Percentiles rank a stretch among this genome's conserved stretches.
phyloP scores from a whole-genome alignment of 2,888 invertebrate genomes.

The Caenorhabditis sulstoni region DNA sequence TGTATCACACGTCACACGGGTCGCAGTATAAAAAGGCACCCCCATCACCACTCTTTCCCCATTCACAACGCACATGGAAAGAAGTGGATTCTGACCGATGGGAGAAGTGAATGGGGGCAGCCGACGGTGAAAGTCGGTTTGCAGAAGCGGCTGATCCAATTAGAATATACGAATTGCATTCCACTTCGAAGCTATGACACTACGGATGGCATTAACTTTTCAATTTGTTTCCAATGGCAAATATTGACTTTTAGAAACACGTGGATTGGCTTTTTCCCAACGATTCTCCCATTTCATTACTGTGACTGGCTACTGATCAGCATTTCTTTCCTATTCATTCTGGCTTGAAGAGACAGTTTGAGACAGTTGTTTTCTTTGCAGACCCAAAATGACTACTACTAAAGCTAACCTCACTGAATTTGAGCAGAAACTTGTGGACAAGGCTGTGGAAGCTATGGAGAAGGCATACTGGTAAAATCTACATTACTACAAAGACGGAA shows the following conservation, averaged over 20 bases:
- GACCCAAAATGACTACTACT: constrained; percentile 47
- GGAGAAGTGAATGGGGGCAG: constrained; percentile 38
- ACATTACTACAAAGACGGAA: background rate
- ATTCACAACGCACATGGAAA: constrained; percentile 36
- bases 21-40: constrained; percentile 34
- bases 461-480: constrained; percentile 61
- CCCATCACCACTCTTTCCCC: constrained; percentile 40
- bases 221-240: constrained; percentile 3
- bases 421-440: constrained; percentile 58
- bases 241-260: constrained; percentile 29
- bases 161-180: too few relatives aligned
- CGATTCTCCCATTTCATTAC: background rate
- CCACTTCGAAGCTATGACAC: too few relatives aligned
- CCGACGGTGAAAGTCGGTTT: too few relatives aligned
- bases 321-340: background rate
- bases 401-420: constrained; percentile 42
- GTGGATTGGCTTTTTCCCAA: background rate
- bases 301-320: too few relatives aligned
- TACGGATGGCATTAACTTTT: background rate
- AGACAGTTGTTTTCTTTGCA: background rate
- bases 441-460: constrained; percentile 59
- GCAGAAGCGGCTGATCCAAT: too few relatives aligned
- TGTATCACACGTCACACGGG: constrained; percentile 20
- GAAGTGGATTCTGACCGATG: too few relatives aligned
- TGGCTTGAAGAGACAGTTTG: too few relatives aligned